Conservation (phyloP, 1,140 invertebrate species). For the Ips typographus region DNA sequence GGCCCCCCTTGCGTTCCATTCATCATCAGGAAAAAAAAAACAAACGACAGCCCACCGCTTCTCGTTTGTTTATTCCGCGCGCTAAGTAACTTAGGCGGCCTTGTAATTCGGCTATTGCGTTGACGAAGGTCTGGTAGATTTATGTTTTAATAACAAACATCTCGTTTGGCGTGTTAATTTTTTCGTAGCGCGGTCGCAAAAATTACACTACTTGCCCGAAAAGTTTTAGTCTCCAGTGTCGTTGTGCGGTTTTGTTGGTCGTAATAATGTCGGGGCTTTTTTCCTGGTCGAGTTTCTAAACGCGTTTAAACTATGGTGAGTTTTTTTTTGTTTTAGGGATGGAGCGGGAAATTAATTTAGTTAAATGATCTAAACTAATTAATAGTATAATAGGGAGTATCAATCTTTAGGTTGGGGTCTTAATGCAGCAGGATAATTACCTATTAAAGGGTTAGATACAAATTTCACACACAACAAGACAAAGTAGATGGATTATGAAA, state of each 20-base stretch:
- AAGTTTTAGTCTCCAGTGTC: not conserved
- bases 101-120: slow-evolving; percentile 29
- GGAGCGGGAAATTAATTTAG: no score
- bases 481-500: no score
- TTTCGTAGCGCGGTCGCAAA: slow-evolving; percentile 4
- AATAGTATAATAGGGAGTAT: no score
- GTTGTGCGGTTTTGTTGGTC: not conserved
- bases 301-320: slow-evolving; percentile 1
- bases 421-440: no score
- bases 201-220: not conserved
- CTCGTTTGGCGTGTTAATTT: slow-evolving; percentile 13
- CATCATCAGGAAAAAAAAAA: no score
- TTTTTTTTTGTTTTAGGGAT: not conserved
- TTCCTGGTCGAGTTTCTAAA: not conserved
- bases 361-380: no score
- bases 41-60: no score
- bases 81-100: slow-evolving; percentile 15
- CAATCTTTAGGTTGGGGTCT: no score
- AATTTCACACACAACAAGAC: no score
- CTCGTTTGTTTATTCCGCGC: no score
- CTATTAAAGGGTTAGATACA: no score
- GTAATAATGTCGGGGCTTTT: not conserved
- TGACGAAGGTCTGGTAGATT: slow-evolving; percentile 18
- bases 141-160: slow-evolving; percentile 18
- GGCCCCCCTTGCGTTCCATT: no score